These are phyloP conservation scores for Ametastegia equiseti DNA, from an alignment of 2,888 invertebrate genomes.

Conservation along the genomic window DNA sequence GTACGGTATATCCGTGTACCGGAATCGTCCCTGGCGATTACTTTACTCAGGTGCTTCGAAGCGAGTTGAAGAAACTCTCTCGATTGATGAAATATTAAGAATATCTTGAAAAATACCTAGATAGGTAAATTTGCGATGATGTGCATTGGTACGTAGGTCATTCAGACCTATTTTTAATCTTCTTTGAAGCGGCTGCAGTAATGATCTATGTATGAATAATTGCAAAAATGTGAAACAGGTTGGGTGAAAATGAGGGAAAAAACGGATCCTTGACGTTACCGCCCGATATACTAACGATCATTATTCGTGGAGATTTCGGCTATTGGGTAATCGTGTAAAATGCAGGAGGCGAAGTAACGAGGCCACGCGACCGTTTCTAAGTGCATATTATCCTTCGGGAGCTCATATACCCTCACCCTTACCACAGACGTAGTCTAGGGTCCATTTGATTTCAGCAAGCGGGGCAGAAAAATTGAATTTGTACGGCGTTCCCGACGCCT, in stretches of 20 bases:
- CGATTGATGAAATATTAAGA: slow-evolving; percentile 20
- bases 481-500: slow-evolving; percentile 2
- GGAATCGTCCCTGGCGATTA: slow-evolving; percentile 35
- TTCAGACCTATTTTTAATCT: background rate
- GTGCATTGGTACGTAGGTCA: background rate
- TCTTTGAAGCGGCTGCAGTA: background rate
- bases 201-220: background rate
- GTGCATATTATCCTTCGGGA: slow-evolving; percentile 24
- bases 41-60: slow-evolving; percentile 25
- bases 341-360: slow-evolving; percentile 23
- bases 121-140: background rate
- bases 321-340: slow-evolving; percentile 33
- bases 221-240: background rate
- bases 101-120: slow-evolving; percentile 1
- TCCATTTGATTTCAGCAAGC: slow-evolving; percentile 36
- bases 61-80: slow-evolving; percentile 10
- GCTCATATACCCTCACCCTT: slow-evolving; percentile 26
- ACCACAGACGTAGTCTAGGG: slow-evolving; percentile 9
- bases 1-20: background rate
- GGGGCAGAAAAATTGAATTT: slow-evolving; percentile 41
- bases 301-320: slow-evolving; percentile 7
- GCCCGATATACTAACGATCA: background rate
- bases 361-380: slow-evolving; percentile 37
- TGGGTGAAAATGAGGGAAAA: background rate
- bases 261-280: background rate